phyloP scores from a whole-genome alignment of 2,888 invertebrate genomes.

The Machimus rusticus region DNA sequence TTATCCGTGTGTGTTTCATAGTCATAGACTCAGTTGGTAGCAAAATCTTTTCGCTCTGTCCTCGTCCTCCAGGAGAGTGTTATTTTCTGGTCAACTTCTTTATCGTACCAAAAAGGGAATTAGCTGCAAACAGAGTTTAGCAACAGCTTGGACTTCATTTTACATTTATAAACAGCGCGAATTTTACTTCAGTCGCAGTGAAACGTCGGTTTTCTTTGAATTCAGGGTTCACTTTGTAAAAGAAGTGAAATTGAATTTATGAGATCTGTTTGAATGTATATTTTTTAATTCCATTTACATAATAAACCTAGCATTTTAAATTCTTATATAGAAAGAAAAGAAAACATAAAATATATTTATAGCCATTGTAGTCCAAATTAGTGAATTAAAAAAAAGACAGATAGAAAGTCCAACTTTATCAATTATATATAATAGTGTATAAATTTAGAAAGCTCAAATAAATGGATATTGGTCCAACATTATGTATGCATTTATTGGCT shows the following conservation, averaged over 20 bases:
- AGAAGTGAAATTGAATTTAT: neutral
- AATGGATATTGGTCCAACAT: too few relatives aligned
- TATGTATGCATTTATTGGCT: too few relatives aligned
- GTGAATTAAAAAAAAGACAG: too few relatives aligned
- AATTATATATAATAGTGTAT: too few relatives aligned
- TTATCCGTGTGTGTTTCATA: slow-evolving; percentile 28
- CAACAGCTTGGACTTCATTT: neutral
- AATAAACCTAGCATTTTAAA: too few relatives aligned
- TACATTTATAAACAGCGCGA: neutral
- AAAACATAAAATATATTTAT: too few relatives aligned
- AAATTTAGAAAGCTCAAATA: too few relatives aligned
- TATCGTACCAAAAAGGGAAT: neutral
- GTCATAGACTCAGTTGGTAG: neutral
- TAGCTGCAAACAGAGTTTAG: neutral
- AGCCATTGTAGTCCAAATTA: too few relatives aligned
- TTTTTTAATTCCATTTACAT: neutral
- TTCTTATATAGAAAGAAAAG: too few relatives aligned
- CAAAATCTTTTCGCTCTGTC: neutral
- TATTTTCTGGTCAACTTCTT: neutral
- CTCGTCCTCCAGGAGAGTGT: neutral
- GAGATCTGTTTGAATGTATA: neutral
- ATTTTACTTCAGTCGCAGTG: neutral
- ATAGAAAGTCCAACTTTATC: too few relatives aligned
- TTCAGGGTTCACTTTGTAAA: neutral
- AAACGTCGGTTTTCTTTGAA: neutral